A percentile compares a stretch with the other conserved stretches of the same genome.
These are phyloP conservation scores for Sinocyclocheilus anophthalmus DNA, from an alignment of 2,113 vertebrate genomes.

Conservation along the genomic window DNA sequence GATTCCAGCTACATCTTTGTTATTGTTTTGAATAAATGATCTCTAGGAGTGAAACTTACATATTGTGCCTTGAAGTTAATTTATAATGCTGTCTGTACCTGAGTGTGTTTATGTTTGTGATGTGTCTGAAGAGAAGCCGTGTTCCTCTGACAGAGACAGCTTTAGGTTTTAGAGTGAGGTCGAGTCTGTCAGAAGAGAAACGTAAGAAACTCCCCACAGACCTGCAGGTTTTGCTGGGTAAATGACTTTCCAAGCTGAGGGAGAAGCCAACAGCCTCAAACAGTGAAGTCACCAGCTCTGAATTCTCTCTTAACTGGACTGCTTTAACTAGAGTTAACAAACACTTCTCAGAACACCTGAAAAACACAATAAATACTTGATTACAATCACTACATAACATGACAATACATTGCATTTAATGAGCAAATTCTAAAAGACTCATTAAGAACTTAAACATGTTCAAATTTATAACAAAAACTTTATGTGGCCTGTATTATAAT, in stretches of 20 bases:
- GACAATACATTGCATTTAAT: too few species aligned
- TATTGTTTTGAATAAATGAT: too few species aligned
- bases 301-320: slow-evolving; percentile 11
- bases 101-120: slow-evolving; percentile 34
- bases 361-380: too few species aligned
- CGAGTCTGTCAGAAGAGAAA: slow-evolving; percentile 24
- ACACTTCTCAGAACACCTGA: too few species aligned
- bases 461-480: too few species aligned
- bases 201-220: background rate
- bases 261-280: slow-evolving; percentile 36
- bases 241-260: background rate
- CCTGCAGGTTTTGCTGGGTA: background rate
- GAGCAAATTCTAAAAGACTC: too few species aligned
- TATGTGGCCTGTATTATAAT: too few species aligned
- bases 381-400: too few species aligned
- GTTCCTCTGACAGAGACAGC: slow-evolving; percentile 47
- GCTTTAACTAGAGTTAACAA: background rate
- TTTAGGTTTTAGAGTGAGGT: slow-evolving; percentile 36
- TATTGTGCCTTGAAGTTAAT: too few species aligned
- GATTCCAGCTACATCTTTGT: too few species aligned
- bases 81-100: slow-evolving; percentile 14
- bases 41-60: too few species aligned
- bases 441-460: too few species aligned
- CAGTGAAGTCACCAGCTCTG: slow-evolving; percentile 18
- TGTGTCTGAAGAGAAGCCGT: slow-evolving; percentile 42